A percentile compares a stretch with the other conserved stretches of the same genome.
Conservation (phyloP, 2,797 vertebrate genomes). For the Protonibea diacanthus region DNA sequence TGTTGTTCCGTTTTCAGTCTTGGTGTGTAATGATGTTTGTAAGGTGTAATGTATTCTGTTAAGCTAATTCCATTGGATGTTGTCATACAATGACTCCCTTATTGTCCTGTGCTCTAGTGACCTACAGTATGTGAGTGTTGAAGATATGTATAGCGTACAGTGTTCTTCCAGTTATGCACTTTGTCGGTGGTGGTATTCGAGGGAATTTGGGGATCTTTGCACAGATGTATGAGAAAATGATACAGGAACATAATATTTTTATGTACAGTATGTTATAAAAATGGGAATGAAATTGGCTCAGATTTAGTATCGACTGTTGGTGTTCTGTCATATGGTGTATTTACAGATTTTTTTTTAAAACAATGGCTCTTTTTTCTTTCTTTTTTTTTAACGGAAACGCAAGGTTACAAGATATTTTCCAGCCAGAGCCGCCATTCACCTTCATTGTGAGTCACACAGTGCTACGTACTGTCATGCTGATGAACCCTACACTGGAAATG, state of each 20-base stretch:
- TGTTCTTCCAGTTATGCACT: constrained; percentile 85
- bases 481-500: constrained; percentile 71
- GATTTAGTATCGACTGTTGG: constrained; percentile 56
- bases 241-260: constrained; percentile 61
- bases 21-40: constrained; percentile 63
- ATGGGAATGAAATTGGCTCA: constrained; percentile 68
- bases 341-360: constrained; percentile 41
- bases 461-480: constrained; percentile 51
- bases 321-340: constrained; percentile 59
- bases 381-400: constrained; percentile 33
- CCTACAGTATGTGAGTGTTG: constrained; percentile 75
- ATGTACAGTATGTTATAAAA: constrained; percentile 74
- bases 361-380: constrained; percentile 45
- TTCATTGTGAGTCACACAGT: constrained; percentile 58
- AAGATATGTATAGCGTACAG: constrained; percentile 73
- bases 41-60: constrained; percentile 67
- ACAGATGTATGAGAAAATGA: constrained; percentile 71
- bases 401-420: constrained; percentile 30
- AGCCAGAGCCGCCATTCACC: constrained; percentile 48
- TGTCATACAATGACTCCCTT: constrained; percentile 60
- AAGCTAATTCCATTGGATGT: constrained; percentile 78
- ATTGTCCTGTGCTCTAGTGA: constrained; percentile 70
- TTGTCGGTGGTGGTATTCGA: constrained; percentile 79
- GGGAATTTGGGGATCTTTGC: constrained; percentile 77
- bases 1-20: constrained; percentile 51